Evolutionary conservation across 2,797 vertebrate species (phyloP).

Genomic region (Mastacembelus armatus): DNA sequence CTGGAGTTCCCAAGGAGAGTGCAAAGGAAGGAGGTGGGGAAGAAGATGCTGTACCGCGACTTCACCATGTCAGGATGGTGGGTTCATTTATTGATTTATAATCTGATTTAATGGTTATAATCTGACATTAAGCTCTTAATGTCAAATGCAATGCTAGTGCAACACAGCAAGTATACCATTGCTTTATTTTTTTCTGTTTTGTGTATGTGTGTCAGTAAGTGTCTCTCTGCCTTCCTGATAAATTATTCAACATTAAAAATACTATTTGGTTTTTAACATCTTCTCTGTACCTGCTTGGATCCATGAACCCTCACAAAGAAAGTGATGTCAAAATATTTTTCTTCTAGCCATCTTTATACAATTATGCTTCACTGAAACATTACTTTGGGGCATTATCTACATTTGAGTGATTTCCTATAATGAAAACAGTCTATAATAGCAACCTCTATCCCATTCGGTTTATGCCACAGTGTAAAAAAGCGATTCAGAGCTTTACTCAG

Average conservation of each 20-base stretch:
- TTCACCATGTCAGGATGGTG: constrained; percentile 99
- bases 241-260: constrained; percentile 26
- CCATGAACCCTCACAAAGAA: constrained; percentile 1
- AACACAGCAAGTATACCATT: neutral
- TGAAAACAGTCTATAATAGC: constrained; percentile 6
- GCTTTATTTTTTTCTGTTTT: neutral
- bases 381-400: constrained; percentile 4
- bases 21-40: constrained; percentile 96
- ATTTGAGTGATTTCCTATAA: constrained; percentile 5
- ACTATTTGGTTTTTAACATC: constrained; percentile 11
- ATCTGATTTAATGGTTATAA: neutral
- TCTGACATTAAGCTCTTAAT: neutral
- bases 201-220: neutral
- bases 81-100: constrained; percentile 45
- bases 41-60: constrained; percentile 97
- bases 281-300: constrained; percentile 8
- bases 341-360: neutral
- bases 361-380: constrained; percentile 12
- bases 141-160: neutral
- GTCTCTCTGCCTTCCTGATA: constrained; percentile 7
- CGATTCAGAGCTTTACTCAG: constrained; percentile 10
- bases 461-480: neutral
- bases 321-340: constrained; percentile 4
- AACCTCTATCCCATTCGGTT: neutral
- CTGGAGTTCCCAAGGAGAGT: constrained; percentile 98